Evolutionary conservation across 1,140 invertebrate species (phyloP), one percentile per base, ranked within the genome.

Genomic region (Onthophagus taurus): DNA sequence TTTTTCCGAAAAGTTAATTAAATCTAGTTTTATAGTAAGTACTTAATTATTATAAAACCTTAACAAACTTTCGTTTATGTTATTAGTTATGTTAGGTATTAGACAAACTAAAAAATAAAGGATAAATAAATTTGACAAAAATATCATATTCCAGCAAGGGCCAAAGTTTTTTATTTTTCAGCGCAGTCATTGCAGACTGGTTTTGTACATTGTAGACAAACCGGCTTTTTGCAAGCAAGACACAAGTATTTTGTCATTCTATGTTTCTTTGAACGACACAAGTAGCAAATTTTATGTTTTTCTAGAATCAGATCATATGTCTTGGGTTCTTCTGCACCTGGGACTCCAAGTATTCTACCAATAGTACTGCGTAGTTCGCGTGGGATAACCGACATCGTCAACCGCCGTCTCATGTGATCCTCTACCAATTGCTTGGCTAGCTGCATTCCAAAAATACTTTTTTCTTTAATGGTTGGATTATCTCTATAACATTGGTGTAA

Each of bases 391-490:
- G n/a, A 8, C 8, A 9, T 13, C n/a, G 9, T 14, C 16, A 12
- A 11, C 9, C 31, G n/a, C 14, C 31, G n/a, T 16, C 14, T n/a
- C n/a, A 34, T 34, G 16, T 34, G 31, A 9, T 11, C n/a, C n/a
- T 13, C n/a, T 13, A 34, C 31, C 14, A 34, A 16, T 16, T n/a
- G 2, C 9, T 14, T 11, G 16, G 31, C 31, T 34, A 34, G 16
- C 11, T n/a, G 11, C 16, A 13, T 34, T 16, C n/a, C n/a, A 14
- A 34, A 34, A 34, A 16, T 16, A 8, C n/a, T 9, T 16, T 16
- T 34, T 11, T 34, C 16, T 34, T 8, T 34, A 34, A 34, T 34
- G n/a, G 8, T 34, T 9, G 31, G 31, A 29, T 29, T 29, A 29
- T 29, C 26, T 34, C 14, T n/a, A 34, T 34, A 16, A 8, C 8